phyloP scores from a whole-genome alignment of 92 coral and sea anemone species.

The Porites divaricata region DNA sequence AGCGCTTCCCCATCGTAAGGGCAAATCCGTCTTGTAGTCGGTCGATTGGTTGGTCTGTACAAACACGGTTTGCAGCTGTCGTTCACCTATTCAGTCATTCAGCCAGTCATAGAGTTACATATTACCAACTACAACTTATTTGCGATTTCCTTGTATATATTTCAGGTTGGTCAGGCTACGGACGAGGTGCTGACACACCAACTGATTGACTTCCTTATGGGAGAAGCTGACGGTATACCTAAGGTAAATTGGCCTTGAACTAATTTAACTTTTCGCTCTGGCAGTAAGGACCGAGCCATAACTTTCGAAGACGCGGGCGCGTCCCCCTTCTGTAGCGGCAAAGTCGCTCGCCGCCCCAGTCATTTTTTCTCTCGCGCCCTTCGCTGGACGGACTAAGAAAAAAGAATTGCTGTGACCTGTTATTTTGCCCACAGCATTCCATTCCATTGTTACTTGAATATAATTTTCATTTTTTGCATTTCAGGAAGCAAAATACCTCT shows the following conservation, averaged over 20 bases:
- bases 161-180: constrained; percentile 91
- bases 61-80: not conserved
- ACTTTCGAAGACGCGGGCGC: no score
- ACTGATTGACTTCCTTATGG: constrained; percentile 98
- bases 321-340: no score
- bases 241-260: constrained; percentile 64
- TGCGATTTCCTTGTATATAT: not conserved
- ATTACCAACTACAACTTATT: not conserved
- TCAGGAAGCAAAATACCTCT: constrained; percentile 96
- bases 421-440: no score
- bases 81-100: not conserved
- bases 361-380: no score
- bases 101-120: not conserved
- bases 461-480: constrained; percentile 12
- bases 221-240: constrained; percentile 98
- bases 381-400: no score
- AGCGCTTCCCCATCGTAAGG: not conserved
- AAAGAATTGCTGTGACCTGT: no score
- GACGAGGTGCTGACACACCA: constrained; percentile 98
- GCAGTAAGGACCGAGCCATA: no score
- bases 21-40: not conserved
- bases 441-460: not conserved
- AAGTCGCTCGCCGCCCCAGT: no score
- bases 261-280: no score
- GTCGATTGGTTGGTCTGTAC: not conserved